Conservation (phyloP, 2,888 invertebrate species). For the Podabrus alpinus region DNA sequence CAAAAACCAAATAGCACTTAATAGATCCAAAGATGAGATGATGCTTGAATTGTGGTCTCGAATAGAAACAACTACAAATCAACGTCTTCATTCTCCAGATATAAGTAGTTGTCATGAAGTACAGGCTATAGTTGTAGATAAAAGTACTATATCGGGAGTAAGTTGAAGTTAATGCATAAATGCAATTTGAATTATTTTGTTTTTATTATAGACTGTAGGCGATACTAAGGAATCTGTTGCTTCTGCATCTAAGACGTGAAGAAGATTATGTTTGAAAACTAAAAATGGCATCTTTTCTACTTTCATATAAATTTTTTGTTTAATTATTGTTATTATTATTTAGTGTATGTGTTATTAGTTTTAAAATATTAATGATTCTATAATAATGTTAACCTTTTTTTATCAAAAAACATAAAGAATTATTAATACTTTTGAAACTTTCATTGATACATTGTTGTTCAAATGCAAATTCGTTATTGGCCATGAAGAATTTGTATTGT, state of each 20-base stretch:
- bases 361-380: neutral
- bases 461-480: slow-evolving; percentile 46
- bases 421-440: neutral
- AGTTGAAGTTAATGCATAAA: neutral
- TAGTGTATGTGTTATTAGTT: neutral
- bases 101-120: slow-evolving; percentile 60
- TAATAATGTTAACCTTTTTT: neutral
- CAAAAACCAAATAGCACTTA: slow-evolving; percentile 60
- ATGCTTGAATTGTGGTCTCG: slow-evolving; percentile 59
- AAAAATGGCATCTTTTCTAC: slow-evolving; percentile 2
- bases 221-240: neutral
- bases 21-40: slow-evolving; percentile 61
- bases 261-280: neutral
- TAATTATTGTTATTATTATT: neutral
- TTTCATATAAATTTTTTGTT: neutral
- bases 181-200: neutral
- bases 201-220: neutral
- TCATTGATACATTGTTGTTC: neutral
- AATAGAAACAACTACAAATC: slow-evolving; percentile 43
- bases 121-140: slow-evolving; percentile 53
- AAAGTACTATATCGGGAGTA: slow-evolving; percentile 52
- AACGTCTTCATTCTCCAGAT: slow-evolving; percentile 49
- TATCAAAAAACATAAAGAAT: neutral
- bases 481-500: slow-evolving; percentile 1
- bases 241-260: neutral